Conservation (phyloP, 2,113 vertebrate species). For the Peromyscus californicus region DNA sequence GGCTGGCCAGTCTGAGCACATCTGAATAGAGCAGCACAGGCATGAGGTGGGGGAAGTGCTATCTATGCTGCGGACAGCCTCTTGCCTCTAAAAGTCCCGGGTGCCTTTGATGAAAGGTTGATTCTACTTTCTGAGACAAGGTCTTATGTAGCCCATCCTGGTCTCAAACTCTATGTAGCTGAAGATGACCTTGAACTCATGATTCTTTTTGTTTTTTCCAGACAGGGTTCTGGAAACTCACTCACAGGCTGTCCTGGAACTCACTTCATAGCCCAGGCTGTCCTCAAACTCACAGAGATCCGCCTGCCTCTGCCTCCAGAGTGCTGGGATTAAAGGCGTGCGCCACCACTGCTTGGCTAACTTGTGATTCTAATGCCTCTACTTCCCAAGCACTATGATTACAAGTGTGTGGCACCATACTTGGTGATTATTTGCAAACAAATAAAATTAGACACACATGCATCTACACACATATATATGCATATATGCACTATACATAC, state of each 20-base stretch:
- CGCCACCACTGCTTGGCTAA: neutral
- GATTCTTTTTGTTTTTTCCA: neutral
- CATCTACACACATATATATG: neutral
- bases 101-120: slow-evolving; percentile 3
- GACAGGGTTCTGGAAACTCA: neutral
- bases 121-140: neutral
- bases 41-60: neutral
- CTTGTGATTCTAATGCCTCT: neutral
- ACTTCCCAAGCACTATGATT: neutral
- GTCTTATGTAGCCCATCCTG: neutral
- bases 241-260: neutral
- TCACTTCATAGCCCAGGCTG: neutral
- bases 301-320: neutral
- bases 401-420: neutral
- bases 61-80: slow-evolving; percentile 43
- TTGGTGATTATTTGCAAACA: slow-evolving; percentile 45
- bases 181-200: neutral
- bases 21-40: neutral
- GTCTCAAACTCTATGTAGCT: neutral
- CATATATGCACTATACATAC: neutral
- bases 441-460: slow-evolving; percentile 15
- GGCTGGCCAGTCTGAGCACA: neutral
- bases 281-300: neutral
- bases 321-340: neutral
- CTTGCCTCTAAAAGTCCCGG: slow-evolving; percentile 26